Base-by-base conservation (phyloP, 2,888 invertebrate genomes). In the Axea sp. region DNA sequence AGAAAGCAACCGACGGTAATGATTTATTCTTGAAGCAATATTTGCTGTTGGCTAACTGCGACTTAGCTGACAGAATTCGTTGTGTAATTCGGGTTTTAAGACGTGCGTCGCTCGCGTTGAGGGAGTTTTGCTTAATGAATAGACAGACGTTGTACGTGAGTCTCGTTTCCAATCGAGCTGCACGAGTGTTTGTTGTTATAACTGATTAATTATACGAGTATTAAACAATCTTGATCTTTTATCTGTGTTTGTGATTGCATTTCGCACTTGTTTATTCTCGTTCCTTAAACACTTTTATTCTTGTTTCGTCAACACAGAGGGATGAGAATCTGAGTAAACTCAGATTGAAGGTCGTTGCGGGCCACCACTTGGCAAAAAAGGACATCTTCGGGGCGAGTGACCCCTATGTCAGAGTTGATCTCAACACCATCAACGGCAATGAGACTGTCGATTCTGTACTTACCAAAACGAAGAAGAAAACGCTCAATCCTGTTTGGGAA, bases 301-400 rank as follows among this genome's bases (percentile, higher is more conserved):
- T 33, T 73, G 64, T 73, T 78, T 73, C 51, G 87, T 91, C 37
- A 8, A 31, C 89, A 94, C 89, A 94, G 94, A 92, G 91, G 88
- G 94, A 94, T 88, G 94, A 95, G 88, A 92, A 93, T 79, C 93
- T 94, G 84, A 93, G 92, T 89, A 92, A 95, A 87, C 90, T 97
- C 87, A 93, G 96, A 82, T 90, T 98, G 86, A 93, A 92, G 89
- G 93, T 98, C 74, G 90, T 96, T 78, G 93, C 94, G 80, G 97
- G 96, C 22, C 94, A 94, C 88, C 94, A 96, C 81, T 90, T 99
- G 84, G 98, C 98, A 60, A 98, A 98, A 88, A 99, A 99, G 89
- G 99, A 99, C 88, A 98, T 99, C 83, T 99, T 99, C 90, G 99
- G 99, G 83, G 98, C 98, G 82, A 97, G 98, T 90, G 98, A 99